Conservation (phyloP, 1,140 invertebrate genomes). For the Onthophagus taurus region DNA sequence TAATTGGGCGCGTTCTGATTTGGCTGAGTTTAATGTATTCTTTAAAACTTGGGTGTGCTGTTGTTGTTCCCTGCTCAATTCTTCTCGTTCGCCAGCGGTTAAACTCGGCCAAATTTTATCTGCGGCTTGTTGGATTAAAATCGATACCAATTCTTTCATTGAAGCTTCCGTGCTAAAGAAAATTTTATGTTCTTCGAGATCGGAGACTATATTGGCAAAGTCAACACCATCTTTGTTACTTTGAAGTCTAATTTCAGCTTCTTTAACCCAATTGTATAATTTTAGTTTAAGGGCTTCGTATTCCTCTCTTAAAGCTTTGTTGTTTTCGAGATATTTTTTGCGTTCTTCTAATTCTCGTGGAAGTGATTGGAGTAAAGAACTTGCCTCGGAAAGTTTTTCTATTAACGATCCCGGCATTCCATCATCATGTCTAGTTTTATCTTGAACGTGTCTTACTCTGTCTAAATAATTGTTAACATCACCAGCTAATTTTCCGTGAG, state of each 20-base stretch:
- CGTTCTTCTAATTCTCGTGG: constrained; percentile 71
- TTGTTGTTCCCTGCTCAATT: constrained; percentile 66
- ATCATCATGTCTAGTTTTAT: constrained; percentile 60
- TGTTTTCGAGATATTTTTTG: constrained; percentile 67
- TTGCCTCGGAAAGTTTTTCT: constrained; percentile 75
- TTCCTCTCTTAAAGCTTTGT: constrained; percentile 66
- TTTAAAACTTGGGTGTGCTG: constrained; percentile 68
- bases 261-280: constrained; percentile 75
- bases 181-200: constrained; percentile 77
- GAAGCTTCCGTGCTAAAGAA: constrained; percentile 71
- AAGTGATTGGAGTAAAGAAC: constrained; percentile 62
- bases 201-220: constrained; percentile 71
- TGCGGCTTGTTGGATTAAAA: constrained; percentile 70
- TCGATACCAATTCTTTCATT: constrained; percentile 69
- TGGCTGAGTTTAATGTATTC: constrained; percentile 71
- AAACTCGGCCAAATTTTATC: constrained; percentile 82
- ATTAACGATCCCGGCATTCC: constrained; percentile 65
- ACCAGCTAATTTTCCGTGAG: constrained; percentile 60
- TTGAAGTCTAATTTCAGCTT: constrained; percentile 68
- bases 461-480: constrained; percentile 64
- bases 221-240: constrained; percentile 76
- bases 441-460: constrained; percentile 56
- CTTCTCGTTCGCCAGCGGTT: constrained; percentile 67
- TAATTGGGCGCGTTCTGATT: constrained; percentile 60
- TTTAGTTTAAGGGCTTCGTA: constrained; percentile 63